phyloP scores from a whole-genome alignment of 2,113 vertebrate species.

The Opisthocomus hoazin region DNA sequence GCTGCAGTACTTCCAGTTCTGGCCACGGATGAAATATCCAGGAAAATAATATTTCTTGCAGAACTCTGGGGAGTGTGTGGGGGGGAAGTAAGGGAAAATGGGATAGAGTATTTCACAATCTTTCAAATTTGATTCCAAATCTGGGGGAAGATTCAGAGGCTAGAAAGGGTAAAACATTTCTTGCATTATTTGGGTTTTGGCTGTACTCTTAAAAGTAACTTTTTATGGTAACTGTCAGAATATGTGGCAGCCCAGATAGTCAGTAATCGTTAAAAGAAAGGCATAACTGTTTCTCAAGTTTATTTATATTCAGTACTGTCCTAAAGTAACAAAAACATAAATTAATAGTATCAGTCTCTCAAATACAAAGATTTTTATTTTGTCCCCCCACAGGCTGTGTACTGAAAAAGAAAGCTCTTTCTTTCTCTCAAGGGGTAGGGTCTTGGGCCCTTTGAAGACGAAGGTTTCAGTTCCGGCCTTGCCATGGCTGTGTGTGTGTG shows the following conservation, averaged over 20 bases:
- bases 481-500: fast-evolving
- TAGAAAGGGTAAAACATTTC: neutral
- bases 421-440: neutral
- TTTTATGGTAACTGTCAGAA: neutral
- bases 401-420: neutral
- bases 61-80: neutral
- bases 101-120: neutral
- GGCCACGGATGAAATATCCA: conserved; percentile 6
- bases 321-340: neutral
- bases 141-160: neutral
- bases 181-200: neutral
- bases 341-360: neutral
- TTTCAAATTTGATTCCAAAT: conserved; percentile 18
- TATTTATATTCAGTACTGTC: neutral
- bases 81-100: neutral
- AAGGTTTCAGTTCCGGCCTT: neutral
- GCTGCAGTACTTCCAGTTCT: conserved; percentile 45
- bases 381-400: fast-evolving
- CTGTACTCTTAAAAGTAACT: neutral
- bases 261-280: neutral
- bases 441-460: neutral
- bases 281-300: conserved; percentile 9
- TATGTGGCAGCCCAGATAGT: neutral
- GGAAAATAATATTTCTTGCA: conserved; percentile 22
- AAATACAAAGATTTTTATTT: neutral